A percentile compares a stretch with the other conserved stretches of the same genome.
phyloP scores from a whole-genome alignment of 2,797 vertebrate species.

The Poeciliopsis paucimaculata region DNA sequence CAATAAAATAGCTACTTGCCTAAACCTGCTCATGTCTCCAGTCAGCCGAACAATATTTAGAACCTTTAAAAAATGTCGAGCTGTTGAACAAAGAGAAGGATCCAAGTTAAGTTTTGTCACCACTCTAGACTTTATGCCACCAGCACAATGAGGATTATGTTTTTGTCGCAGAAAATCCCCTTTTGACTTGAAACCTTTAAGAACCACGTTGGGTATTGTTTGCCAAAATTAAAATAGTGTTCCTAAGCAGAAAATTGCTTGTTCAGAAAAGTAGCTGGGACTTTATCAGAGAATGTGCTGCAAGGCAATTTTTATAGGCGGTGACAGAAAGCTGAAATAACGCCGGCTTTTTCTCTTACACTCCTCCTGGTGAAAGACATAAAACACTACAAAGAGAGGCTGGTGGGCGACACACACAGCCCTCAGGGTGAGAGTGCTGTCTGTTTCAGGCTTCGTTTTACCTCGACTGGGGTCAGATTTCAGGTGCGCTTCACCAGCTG shows the following conservation, averaged over 20 bases:
- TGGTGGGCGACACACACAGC: conserved; percentile 37
- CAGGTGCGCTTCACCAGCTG: conserved; percentile 46
- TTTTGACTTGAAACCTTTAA: background rate
- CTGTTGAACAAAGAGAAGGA: background rate
- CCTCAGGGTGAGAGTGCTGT: conserved; percentile 34
- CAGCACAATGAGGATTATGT: background rate
- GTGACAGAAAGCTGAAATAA: conserved; percentile 20
- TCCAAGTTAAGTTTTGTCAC: background rate
- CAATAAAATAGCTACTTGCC: too few relatives aligned
- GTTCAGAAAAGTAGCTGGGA: background rate
- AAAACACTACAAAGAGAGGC: conserved; percentile 39
- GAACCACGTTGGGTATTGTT: background rate
- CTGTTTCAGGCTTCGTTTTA: conserved; percentile 61
- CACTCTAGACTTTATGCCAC: background rate
- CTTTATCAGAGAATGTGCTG: background rate
- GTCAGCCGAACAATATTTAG: background rate
- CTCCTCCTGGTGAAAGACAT: conserved; percentile 34
- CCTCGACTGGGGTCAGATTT: conserved; percentile 57
- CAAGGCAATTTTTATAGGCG: conserved; percentile 9
- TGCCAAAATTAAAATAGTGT: background rate
- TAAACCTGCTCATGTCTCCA: background rate
- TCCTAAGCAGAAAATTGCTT: background rate
- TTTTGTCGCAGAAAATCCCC: background rate
- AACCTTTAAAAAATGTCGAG: background rate
- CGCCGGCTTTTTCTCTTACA: conserved; percentile 20